Evolutionary conservation across 2,888 invertebrate species (phyloP).

Genomic region (Eupeodes luniger): DNA sequence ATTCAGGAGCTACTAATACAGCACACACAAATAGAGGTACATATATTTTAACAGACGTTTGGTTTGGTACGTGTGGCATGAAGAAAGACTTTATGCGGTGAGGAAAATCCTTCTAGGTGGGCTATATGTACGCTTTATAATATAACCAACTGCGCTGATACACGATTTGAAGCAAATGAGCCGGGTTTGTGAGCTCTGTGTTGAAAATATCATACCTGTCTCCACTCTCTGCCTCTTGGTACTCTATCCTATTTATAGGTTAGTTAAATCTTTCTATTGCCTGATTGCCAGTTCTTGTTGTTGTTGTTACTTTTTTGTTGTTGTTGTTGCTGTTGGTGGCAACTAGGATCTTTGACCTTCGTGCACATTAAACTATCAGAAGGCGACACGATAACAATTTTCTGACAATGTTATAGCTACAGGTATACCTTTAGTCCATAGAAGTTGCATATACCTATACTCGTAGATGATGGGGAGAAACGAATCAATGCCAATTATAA

Average conservation of each 20-base stretch:
- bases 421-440: too few species aligned
- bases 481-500: conserved; percentile 65
- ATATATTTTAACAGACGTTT: conserved; percentile 26
- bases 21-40: conserved; percentile 59
- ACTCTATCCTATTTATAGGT: conserved; percentile 30
- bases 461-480: background rate
- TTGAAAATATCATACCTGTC: background rate
- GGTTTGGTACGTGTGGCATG: conserved; percentile 46
- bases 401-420: conserved; percentile 26
- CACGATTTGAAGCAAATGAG: conserved; percentile 63
- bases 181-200: conserved; percentile 45
- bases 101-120: conserved; percentile 41
- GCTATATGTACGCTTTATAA: background rate
- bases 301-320: background rate
- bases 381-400: conserved; percentile 55
- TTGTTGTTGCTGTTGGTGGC: conserved; percentile 21
- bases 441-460: too few species aligned
- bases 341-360: conserved; percentile 74
- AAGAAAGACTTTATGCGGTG: background rate
- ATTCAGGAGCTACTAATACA: background rate
- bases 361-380: conserved; percentile 59
- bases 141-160: background rate
- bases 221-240: background rate
- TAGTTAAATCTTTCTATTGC: conserved; percentile 29
- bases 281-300: conserved; percentile 3